These are phyloP conservation scores for Pseudococcus viburni DNA, from an alignment of 2,888 invertebrate genomes.

Conservation along the genomic window DNA sequence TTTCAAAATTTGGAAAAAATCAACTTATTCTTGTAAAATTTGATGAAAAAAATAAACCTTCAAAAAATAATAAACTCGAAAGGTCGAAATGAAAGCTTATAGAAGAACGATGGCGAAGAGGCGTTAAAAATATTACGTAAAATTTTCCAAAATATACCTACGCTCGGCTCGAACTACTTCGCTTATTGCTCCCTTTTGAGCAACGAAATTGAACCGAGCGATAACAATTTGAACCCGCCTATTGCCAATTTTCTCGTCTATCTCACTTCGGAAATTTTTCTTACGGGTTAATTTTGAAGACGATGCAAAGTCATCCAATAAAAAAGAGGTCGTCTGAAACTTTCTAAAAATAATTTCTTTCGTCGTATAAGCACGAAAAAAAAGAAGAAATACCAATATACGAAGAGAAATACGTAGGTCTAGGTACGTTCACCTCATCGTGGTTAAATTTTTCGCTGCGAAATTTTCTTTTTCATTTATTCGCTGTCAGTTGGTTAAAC, in stretches of 20 bases:
- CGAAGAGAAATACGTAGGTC: too few species aligned
- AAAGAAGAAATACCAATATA: not conserved
- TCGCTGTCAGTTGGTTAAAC: not conserved
- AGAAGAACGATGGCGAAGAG: too few species aligned
- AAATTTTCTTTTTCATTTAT: not conserved
- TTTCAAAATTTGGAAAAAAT: too few species aligned
- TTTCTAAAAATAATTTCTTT: slow-evolving; percentile 10
- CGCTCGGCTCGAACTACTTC: not conserved
- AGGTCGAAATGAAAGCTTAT: too few species aligned
- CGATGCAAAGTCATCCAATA: slow-evolving; percentile 3
- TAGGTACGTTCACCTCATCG: not conserved
- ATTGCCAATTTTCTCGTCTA: slow-evolving; percentile 20
- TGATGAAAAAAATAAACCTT: too few species aligned
- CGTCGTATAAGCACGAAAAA: not conserved
- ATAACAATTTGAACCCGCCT: not conserved
- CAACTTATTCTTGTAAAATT: too few species aligned
- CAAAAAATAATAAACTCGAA: too few species aligned
- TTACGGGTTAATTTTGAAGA: not conserved
- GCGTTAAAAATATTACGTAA: too few species aligned
- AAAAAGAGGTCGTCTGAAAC: not conserved
- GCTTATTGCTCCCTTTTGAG: not conserved
- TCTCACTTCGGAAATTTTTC: not conserved
- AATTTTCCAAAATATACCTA: not conserved
- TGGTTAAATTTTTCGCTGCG: not conserved
- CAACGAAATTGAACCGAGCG: not conserved